Conservation (phyloP, 2,888 invertebrate species). For the Scaptomyza polygonia region DNA sequence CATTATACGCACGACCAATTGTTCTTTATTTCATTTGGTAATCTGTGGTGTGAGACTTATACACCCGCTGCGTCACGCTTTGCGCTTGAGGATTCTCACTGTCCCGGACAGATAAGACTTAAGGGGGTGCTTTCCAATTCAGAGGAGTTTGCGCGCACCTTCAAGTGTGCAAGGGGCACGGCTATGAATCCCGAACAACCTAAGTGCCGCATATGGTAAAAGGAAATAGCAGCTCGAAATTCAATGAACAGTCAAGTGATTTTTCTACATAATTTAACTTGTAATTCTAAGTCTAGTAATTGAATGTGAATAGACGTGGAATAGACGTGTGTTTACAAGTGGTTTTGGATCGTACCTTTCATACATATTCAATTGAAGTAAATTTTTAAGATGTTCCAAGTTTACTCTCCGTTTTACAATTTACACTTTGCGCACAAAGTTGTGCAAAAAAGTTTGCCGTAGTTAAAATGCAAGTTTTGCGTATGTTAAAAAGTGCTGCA, state of each 20-base stretch:
- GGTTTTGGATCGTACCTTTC: conserved; percentile 41
- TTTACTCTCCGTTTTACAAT: conserved; percentile 6
- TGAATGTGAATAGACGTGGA: conserved; percentile 17
- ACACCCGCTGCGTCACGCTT: conserved; percentile 87
- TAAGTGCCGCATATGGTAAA: conserved; percentile 86
- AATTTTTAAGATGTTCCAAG: conserved; percentile 13
- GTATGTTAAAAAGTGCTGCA: conserved; percentile 16
- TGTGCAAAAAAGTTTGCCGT: conserved; percentile 27
- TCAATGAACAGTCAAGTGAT: conserved; percentile 57
- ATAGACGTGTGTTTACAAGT: conserved; percentile 34
- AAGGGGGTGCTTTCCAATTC: conserved; percentile 90
- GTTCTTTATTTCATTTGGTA: conserved; percentile 92
- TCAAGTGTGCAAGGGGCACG: conserved; percentile 85
- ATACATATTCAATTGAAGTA: conserved; percentile 47
- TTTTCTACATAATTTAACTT: conserved; percentile 51
- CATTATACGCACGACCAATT: conserved; percentile 89
- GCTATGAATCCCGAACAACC: conserved; percentile 86
- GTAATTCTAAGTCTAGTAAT: conserved; percentile 13
- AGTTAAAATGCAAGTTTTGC: not conserved
- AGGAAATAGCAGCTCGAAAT: not conserved
- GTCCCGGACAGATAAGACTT: conserved; percentile 89
- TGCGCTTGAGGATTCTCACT: conserved; percentile 90
- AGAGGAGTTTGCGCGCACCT: conserved; percentile 89
- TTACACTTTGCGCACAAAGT: conserved; percentile 21
- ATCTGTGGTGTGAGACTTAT: conserved; percentile 93